A percentile compares a stretch with the other conserved stretches of the same genome.
phyloP scores from a whole-genome alignment of 2,113 vertebrate species.

The Orthonyx spaldingii region DNA sequence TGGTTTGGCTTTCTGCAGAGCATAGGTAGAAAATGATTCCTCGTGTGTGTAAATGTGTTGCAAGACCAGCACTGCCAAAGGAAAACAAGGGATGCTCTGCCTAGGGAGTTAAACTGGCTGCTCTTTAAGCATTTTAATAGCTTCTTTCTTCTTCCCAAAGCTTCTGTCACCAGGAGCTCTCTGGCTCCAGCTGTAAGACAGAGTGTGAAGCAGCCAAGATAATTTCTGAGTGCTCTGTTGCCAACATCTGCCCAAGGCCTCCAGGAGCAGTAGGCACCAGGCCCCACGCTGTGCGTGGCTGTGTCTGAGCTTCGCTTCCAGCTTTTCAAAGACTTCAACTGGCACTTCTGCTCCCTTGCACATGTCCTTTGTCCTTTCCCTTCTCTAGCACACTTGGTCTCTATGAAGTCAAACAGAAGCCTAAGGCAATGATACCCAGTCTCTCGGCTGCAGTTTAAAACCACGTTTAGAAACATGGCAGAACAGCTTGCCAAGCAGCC shows the following conservation, averaged over 20 bases:
- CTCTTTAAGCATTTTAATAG: not conserved
- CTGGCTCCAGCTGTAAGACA: not conserved
- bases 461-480: not conserved
- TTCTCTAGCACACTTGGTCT: not conserved
- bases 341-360: not conserved
- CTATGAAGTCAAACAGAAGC: not conserved
- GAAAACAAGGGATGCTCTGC: not conserved
- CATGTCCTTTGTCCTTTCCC: not conserved
- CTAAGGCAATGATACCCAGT: not conserved
- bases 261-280: not conserved
- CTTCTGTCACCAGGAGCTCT: not conserved
- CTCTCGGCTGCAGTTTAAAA: not conserved
- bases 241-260: conserved; percentile 7
- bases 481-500: not conserved
- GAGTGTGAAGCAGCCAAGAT: not conserved
- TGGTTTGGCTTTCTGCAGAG: conserved; percentile 44
- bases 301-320: not conserved
- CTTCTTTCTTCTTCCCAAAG: not conserved
- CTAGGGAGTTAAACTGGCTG: not conserved
- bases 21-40: conserved; percentile 48
- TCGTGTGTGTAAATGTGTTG: not conserved
- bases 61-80: not conserved
- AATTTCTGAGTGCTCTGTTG: not conserved
- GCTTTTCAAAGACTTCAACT: not conserved
- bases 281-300: not conserved